Evolutionary conservation across 2,797 vertebrate genomes (phyloP).

Genomic region (Micropoecilia bifurca): DNA sequence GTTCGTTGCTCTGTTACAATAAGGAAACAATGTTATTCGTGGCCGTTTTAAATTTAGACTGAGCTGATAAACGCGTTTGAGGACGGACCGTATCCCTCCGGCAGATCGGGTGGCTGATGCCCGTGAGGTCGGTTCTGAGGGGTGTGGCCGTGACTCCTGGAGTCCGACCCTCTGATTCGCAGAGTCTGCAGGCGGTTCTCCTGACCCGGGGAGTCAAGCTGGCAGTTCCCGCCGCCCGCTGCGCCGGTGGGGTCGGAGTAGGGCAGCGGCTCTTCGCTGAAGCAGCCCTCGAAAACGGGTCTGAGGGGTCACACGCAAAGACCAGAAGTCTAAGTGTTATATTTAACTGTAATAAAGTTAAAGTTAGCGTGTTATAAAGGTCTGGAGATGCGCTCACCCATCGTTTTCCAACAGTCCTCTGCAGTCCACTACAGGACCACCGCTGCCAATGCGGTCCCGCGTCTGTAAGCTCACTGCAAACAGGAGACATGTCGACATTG

Average conservation of each 20-base stretch:
- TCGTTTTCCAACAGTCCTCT: slow-evolving; percentile 95
- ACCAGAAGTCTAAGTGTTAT: background rate
- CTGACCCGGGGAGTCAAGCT: slow-evolving; percentile 90
- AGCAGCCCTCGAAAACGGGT: slow-evolving; percentile 93
- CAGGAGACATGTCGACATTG: slow-evolving; percentile 33
- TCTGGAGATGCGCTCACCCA: slow-evolving; percentile 84
- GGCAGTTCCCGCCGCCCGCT: slow-evolving; percentile 90
- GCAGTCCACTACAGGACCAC: slow-evolving; percentile 96
- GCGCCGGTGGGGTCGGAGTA: slow-evolving; percentile 93
- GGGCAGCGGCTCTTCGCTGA: slow-evolving; percentile 94
- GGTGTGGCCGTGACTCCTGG: slow-evolving; percentile 88
- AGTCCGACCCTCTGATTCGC: slow-evolving; percentile 89
- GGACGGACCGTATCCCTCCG: slow-evolving; percentile 82
- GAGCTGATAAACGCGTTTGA: background rate
- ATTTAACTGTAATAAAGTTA: background rate
- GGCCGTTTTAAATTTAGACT: background rate
- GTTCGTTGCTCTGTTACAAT: slow-evolving; percentile 90
- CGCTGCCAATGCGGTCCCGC: slow-evolving; percentile 93
- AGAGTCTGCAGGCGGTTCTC: slow-evolving; percentile 91
- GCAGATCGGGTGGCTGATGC: slow-evolving; percentile 94
- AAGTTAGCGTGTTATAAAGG: background rate
- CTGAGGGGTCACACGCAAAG: slow-evolving; percentile 43
- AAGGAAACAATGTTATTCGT: slow-evolving; percentile 5
- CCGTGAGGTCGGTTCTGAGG: slow-evolving; percentile 94
- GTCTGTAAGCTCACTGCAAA: slow-evolving; percentile 95